These are phyloP conservation scores for Conopomorpha cramerella DNA, from an alignment of 1,140 invertebrate genomes.

Conservation along the genomic window DNA sequence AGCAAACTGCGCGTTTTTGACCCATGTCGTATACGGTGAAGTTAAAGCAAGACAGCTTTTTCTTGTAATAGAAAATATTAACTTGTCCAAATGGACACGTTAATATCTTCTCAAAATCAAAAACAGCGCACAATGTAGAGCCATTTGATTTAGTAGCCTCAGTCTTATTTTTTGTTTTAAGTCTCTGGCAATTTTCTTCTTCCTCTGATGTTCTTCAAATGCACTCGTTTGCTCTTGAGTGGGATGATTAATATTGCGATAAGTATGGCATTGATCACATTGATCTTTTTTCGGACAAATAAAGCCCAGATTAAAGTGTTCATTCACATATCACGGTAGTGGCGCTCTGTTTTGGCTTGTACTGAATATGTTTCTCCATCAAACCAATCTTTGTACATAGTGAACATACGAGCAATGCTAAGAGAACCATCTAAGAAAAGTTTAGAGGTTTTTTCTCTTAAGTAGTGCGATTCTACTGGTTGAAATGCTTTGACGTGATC, in stretches of 20 bases:
- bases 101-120: slow-evolving; percentile 9
- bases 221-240: slow-evolving; percentile 3
- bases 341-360: neutral
- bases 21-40: slow-evolving; percentile 18
- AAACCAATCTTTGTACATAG: slow-evolving; percentile 3
- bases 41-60: slow-evolving; percentile 10
- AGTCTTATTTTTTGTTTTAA: slow-evolving; percentile 6
- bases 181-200: too few relatives aligned
- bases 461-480: slow-evolving; percentile 1
- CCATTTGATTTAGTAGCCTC: slow-evolving; percentile 1
- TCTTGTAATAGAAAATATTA: slow-evolving; percentile 7
- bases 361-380: neutral
- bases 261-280: slow-evolving; percentile 5
- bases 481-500: slow-evolving; percentile 1
- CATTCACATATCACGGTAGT: slow-evolving; percentile 3
- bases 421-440: slow-evolving; percentile 2
- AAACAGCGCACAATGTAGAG: slow-evolving; percentile 4
- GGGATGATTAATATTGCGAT: slow-evolving; percentile 3
- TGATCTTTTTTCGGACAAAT: slow-evolving; percentile 1
- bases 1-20: slow-evolving; percentile 11
- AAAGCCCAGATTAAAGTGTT: slow-evolving; percentile 4
- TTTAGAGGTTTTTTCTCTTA: slow-evolving; percentile 1
- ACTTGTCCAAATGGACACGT: slow-evolving; percentile 5
- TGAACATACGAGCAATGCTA: slow-evolving; percentile 1
- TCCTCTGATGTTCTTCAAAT: too few relatives aligned